A percentile compares a stretch with the other conserved stretches of the same genome.
Evolutionary conservation across 1,140 invertebrate genomes (phyloP).

Genomic region (Sarcophaga bullata): DNA sequence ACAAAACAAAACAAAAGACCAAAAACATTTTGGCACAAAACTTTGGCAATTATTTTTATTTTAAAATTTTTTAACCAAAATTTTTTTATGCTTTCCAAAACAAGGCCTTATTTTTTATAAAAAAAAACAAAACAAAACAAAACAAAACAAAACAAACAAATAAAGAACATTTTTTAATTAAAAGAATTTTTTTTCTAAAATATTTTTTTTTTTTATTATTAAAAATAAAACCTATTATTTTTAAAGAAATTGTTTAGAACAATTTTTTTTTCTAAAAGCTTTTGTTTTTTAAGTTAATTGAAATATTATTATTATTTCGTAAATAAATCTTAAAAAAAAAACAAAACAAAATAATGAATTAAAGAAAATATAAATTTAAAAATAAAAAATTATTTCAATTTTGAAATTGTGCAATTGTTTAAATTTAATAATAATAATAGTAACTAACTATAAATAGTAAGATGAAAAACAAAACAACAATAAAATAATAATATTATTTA

Average conservation of each 20-base stretch:
- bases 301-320: slow-evolving; percentile 28
- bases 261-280: slow-evolving; percentile 28
- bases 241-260: slow-evolving; percentile 36
- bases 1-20: slow-evolving; percentile 5
- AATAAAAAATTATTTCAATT: slow-evolving; percentile 36
- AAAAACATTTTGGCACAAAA: slow-evolving; percentile 30
- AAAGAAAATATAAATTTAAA: not conserved
- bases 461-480: not conserved
- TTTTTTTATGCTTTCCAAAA: not conserved
- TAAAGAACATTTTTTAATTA: slow-evolving; percentile 12
- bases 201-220: not conserved
- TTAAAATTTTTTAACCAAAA: not conserved
- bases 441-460: too few relatives aligned
- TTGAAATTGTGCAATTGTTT: slow-evolving; percentile 39
- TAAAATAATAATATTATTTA: not conserved
- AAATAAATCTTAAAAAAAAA: not conserved
- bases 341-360: not conserved
- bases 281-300: slow-evolving; percentile 22
- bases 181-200: slow-evolving; percentile 28
- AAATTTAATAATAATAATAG: slow-evolving; percentile 7
- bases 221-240: not conserved
- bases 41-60: slow-evolving; percentile 23
- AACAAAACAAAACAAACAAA: not conserved
- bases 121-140: slow-evolving; percentile 26
- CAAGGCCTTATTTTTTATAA: slow-evolving; percentile 34